A percentile compares a stretch with the other conserved stretches of the same genome.
phyloP scores from a whole-genome alignment of 2,888 invertebrate species.

The Drosophila monieri region DNA sequence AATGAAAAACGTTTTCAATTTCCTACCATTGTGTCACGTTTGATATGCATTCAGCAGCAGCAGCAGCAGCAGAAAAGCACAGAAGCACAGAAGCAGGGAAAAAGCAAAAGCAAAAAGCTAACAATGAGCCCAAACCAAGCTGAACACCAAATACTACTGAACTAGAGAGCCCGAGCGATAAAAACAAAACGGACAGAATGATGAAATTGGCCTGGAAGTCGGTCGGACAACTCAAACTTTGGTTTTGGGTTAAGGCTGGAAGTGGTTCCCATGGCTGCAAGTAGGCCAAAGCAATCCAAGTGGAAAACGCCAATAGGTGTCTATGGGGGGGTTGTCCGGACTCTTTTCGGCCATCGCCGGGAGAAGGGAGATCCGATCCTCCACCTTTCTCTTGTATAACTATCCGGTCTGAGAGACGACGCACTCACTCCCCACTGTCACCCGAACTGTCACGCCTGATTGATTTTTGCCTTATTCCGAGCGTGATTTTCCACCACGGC shows the following conservation, averaged over 20 bases:
- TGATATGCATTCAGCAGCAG: slow-evolving; percentile 55
- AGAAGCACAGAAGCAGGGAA: background rate
- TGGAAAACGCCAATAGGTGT: background rate
- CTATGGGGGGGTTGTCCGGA: too few relatives aligned
- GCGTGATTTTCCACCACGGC: slow-evolving; percentile 28
- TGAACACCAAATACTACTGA: background rate
- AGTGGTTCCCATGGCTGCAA: background rate
- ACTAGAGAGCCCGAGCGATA: background rate
- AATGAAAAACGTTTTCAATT: slow-evolving; percentile 74
- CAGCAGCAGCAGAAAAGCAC: background rate
- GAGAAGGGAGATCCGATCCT: background rate
- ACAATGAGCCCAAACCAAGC: slow-evolving; percentile 14
- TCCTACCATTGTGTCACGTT: slow-evolving; percentile 76
- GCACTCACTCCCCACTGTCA: background rate
- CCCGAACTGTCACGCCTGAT: slow-evolving; percentile 24
- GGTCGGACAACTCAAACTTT: background rate
- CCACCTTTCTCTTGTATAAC: slow-evolving; percentile 13
- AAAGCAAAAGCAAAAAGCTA: slow-evolving; percentile 8
- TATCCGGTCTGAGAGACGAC: slow-evolving; percentile 1
- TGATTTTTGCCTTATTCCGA: slow-evolving; percentile 30
- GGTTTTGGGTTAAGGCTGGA: background rate
- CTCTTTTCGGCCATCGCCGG: too few relatives aligned
- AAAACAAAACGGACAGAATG: background rate
- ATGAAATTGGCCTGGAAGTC: background rate
- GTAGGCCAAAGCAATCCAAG: background rate